These are phyloP conservation scores for Antheraea pernyi DNA, from an alignment of 1,140 invertebrate species.

Conservation along the genomic window DNA sequence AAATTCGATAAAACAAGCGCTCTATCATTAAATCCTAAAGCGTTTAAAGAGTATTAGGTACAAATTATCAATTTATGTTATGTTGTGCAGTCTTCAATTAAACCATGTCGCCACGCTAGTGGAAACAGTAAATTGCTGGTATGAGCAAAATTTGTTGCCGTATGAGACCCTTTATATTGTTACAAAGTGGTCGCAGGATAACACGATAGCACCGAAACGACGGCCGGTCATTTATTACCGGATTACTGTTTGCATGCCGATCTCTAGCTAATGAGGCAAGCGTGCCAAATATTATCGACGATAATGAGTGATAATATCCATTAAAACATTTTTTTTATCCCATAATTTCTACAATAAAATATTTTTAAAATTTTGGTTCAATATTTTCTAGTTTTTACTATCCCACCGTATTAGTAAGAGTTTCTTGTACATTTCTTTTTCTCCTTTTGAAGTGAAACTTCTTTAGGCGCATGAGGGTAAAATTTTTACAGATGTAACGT, in stretches of 20 bases:
- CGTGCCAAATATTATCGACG: slow-evolving; percentile 28
- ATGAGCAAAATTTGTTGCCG: background rate
- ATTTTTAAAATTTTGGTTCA: background rate
- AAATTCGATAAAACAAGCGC: too few species aligned
- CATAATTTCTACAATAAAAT: background rate
- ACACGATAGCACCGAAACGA: slow-evolving; percentile 5
- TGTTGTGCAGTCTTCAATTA: too few species aligned
- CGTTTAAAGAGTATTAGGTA: too few species aligned
- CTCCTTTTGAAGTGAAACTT: too few species aligned
- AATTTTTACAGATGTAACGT: too few species aligned
- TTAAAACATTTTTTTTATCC: background rate
- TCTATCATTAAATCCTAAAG: too few species aligned
- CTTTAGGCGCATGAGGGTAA: too few species aligned
- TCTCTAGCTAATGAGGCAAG: slow-evolving; percentile 29
- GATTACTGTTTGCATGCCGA: slow-evolving; percentile 34
- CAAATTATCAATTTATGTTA: too few species aligned
- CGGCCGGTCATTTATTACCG: slow-evolving; percentile 25
- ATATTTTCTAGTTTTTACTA: too few species aligned
- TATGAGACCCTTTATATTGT: background rate
- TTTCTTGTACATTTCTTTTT: too few species aligned
- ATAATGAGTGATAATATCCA: background rate
- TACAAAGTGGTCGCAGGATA: background rate
- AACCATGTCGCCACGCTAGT: background rate
- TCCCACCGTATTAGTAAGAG: too few species aligned
- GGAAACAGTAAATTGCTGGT: background rate